Conservation (phyloP, 2,888 invertebrate species). For the Hedychridium roseum region DNA sequence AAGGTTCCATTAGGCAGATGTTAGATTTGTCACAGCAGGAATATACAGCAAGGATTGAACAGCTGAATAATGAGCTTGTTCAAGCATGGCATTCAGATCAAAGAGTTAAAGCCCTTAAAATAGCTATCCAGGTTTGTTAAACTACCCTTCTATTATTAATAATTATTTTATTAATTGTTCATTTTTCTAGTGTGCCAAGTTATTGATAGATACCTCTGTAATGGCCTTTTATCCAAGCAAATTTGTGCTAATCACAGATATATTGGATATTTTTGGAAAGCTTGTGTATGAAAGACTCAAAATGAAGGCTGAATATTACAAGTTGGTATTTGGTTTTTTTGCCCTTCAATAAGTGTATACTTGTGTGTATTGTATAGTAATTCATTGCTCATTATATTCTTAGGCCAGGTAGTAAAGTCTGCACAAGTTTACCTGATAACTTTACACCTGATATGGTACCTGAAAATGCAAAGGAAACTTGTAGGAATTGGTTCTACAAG, state of each 20-base stretch:
- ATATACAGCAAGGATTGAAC: conserved; percentile 86
- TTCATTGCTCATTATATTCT: conserved; percentile 27
- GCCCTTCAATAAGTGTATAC: not conserved
- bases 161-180: conserved; percentile 12
- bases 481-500: conserved; percentile 99
- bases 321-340: conserved; percentile 62
- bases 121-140: conserved; percentile 80
- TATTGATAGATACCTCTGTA: conserved; percentile 87
- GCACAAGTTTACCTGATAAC: conserved; percentile 69
- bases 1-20: conserved; percentile 85
- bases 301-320: conserved; percentile 74
- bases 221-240: conserved; percentile 98
- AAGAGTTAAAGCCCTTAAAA: conserved; percentile 93
- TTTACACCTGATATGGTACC: conserved; percentile 83
- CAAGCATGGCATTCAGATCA: conserved; percentile 95
- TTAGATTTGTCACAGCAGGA: conserved; percentile 92
- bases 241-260: conserved; percentile 95
- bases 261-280: conserved; percentile 92
- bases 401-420: conserved; percentile 67
- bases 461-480: conserved; percentile 92
- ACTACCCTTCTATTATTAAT: not conserved
- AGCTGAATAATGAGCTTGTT: conserved; percentile 89
- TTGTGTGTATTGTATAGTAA: conserved; percentile 3
- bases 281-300: conserved; percentile 86
- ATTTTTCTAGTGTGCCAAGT: conserved; percentile 82